phyloP scores from a whole-genome alignment of 2,888 invertebrate genomes.

The Deroplatys truncata region DNA sequence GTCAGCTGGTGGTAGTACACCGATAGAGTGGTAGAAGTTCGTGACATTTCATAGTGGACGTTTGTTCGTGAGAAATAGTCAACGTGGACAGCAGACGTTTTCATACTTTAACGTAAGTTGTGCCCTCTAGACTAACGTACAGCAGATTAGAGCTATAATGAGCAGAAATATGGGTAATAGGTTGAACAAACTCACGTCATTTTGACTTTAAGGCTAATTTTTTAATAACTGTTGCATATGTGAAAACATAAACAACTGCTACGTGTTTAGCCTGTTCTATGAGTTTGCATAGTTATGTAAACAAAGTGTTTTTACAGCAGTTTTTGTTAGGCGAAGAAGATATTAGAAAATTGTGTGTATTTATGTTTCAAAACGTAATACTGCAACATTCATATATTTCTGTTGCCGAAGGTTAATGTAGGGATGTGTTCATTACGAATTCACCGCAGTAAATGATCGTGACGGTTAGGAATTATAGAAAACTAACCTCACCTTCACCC shows the following conservation, averaged over 20 bases:
- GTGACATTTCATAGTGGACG: not conserved
- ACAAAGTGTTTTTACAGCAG: not conserved
- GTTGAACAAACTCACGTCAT: not conserved
- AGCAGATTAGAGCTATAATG: not conserved
- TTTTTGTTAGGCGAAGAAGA: not conserved
- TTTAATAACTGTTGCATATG: not conserved
- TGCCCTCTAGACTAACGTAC: not conserved
- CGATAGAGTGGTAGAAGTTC: not conserved
- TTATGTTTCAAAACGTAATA: not conserved
- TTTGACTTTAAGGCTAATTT: not conserved
- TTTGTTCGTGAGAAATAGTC: not conserved
- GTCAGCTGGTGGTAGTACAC: conserved; percentile 6
- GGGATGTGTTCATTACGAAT: not conserved
- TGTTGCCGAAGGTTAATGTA: not conserved
- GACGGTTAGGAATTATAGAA: not conserved
- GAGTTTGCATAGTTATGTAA: not conserved
- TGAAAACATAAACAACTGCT: not conserved
- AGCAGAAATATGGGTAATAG: not conserved
- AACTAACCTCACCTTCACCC: not conserved
- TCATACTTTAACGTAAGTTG: not conserved
- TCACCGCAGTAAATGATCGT: not conserved
- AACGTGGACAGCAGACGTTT: not conserved
- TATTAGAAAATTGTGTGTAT: not conserved
- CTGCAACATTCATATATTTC: not conserved
- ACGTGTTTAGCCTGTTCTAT: too few relatives aligned